Conservation (phyloP, 2,797 vertebrate species). For the Darevskia mixta region DNA sequence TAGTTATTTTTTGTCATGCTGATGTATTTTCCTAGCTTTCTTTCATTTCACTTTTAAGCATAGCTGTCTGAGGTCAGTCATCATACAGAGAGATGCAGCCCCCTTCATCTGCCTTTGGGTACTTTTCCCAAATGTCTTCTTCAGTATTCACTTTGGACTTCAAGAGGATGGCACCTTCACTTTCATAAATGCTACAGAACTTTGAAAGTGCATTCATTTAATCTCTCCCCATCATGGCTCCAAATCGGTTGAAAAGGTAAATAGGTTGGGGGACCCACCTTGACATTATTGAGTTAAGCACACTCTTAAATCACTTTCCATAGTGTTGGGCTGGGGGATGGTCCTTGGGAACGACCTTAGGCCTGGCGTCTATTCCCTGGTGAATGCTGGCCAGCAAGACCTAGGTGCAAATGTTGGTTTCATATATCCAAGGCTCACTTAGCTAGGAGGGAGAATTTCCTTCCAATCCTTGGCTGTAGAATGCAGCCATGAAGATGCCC, state of each 20-base stretch:
- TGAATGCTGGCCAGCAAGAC: too few species aligned
- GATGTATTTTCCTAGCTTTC: not conserved
- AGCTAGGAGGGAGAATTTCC: too few species aligned
- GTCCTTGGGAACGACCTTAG: too few species aligned
- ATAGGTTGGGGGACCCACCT: not conserved
- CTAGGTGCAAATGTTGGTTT: too few species aligned
- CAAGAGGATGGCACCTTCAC: slow-evolving; percentile 15
- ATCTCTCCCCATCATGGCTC: not conserved
- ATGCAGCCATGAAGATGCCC: too few species aligned
- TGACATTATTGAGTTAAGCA: too few species aligned
- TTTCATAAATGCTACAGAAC: not conserved
- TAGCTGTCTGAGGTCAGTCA: not conserved
- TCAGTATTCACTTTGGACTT: not conserved
- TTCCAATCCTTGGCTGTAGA: too few species aligned
- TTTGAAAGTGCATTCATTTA: not conserved
- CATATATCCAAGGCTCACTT: too few species aligned
- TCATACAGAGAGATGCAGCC: not conserved
- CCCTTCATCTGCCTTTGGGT: not conserved
- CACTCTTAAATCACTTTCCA: too few species aligned
- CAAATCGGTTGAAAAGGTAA: not conserved
- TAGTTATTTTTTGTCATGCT: not conserved
- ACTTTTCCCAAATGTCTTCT: not conserved
- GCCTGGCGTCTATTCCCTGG: too few species aligned
- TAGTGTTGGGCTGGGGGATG: too few species aligned
- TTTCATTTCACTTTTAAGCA: not conserved